A percentile compares a stretch with the other conserved stretches of the same genome.
These are phyloP conservation scores for Dicyrtoma fusca DNA, from an alignment of 2,888 invertebrate species.

Conservation along the genomic window DNA sequence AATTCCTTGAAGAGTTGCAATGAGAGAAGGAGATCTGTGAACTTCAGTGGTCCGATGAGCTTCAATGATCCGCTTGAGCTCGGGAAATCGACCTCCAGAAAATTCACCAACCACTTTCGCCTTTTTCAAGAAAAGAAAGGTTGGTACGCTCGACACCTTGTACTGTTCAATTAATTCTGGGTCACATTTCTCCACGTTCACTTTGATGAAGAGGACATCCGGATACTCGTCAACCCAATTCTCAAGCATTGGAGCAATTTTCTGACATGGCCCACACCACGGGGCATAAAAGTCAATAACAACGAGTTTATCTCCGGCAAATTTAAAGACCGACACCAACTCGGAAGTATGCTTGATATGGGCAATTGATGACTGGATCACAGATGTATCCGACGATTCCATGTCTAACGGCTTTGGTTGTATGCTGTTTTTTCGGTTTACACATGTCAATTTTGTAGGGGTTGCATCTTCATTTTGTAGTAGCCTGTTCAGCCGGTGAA, in stretches of 20 bases:
- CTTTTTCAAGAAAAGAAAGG: slow-evolving; percentile 82
- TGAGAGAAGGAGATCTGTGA: neutral
- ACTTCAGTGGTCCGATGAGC: neutral
- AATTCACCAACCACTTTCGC: slow-evolving; percentile 61
- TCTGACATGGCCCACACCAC: slow-evolving; percentile 92
- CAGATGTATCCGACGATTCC: slow-evolving; percentile 10
- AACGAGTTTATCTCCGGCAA: slow-evolving; percentile 78
- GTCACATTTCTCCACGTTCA: slow-evolving; percentile 86
- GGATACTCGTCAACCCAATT: slow-evolving; percentile 60
- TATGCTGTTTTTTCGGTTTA: too few species aligned
- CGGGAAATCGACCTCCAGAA: slow-evolving; percentile 36
- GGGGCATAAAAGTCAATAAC: slow-evolving; percentile 88
- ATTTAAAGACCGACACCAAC: slow-evolving; percentile 70
- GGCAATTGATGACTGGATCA: neutral
- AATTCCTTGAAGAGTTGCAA: neutral
- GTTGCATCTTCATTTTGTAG: too few species aligned
- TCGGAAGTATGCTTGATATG: slow-evolving; percentile 61
- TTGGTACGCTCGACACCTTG: slow-evolving; percentile 84
- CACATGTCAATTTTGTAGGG: too few species aligned
- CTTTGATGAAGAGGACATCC: slow-evolving; percentile 65
- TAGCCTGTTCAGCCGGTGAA: too few species aligned
- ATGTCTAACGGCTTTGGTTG: too few species aligned
- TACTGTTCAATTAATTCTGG: slow-evolving; percentile 75
- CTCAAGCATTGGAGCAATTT: slow-evolving; percentile 80
- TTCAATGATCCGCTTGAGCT: slow-evolving; percentile 15